phyloP scores from a whole-genome alignment of 1,140 invertebrate species.

The Pentalonia nigronervosa region DNA sequence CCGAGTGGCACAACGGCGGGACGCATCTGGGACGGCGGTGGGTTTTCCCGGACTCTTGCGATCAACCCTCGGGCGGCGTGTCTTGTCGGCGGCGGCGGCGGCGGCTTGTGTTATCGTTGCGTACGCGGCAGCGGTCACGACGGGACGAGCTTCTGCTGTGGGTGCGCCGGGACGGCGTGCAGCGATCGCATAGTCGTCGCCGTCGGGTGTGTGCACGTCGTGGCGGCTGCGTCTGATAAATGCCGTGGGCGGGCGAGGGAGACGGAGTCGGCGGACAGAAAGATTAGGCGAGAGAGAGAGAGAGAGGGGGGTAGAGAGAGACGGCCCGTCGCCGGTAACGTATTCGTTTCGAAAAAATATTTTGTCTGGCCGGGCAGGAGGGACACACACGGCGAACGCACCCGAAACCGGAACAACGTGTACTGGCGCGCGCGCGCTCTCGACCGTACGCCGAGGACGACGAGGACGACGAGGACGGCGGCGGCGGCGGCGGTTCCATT shows the following conservation, averaged over 20 bases:
- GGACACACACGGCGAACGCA: neutral
- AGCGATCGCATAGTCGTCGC: neutral
- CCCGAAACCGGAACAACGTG: slow-evolving; percentile 36
- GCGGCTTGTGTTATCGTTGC: neutral
- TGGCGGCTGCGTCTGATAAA: neutral
- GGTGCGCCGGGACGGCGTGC: neutral
- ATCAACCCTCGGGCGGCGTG: neutral
- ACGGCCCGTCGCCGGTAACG: neutral
- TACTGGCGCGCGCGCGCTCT: neutral
- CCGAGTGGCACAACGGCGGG: neutral
- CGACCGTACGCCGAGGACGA: neutral
- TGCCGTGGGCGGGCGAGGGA: neutral
- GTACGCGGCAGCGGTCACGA: neutral
- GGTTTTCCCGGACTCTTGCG: neutral
- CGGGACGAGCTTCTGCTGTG: neutral
- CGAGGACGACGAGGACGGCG: neutral
- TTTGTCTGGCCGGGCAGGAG: neutral
- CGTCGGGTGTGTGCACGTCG: neutral
- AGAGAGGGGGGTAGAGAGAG: neutral
- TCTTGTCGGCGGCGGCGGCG: neutral
- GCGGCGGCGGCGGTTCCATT: neutral
- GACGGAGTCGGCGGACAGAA: neutral
- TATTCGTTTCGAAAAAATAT: too few species aligned
- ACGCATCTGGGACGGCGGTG: neutral
- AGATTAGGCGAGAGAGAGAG: too few species aligned